Conservation (phyloP, 2,888 invertebrate species). For the Drosophila yooni region DNA sequence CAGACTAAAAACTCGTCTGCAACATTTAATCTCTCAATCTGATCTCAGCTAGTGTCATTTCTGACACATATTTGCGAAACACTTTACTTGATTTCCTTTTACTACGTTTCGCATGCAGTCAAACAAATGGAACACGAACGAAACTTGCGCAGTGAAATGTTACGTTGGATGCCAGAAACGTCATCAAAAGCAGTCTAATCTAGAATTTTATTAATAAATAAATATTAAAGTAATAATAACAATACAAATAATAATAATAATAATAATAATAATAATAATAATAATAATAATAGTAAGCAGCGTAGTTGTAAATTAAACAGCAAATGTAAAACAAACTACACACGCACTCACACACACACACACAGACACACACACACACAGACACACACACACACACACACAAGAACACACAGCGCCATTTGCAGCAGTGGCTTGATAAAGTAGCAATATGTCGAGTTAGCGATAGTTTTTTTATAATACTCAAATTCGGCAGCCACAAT, state of each 20-base stretch:
- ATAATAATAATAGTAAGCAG: slow-evolving; percentile 72
- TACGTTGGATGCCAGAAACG: slow-evolving; percentile 85
- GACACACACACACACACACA: slow-evolving; percentile 33
- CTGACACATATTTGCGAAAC: neutral
- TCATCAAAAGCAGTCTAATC: slow-evolving; percentile 85
- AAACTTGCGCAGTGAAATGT: slow-evolving; percentile 85
- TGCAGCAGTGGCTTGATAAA: slow-evolving; percentile 58
- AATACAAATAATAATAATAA: slow-evolving; percentile 63
- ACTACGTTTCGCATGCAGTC: slow-evolving; percentile 67
- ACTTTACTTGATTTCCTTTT: neutral
- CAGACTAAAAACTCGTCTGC: neutral
- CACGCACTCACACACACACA: slow-evolving; percentile 34
- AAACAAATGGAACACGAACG: slow-evolving; percentile 85
- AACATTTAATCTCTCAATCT: neutral
- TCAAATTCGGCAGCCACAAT: slow-evolving; percentile 45
- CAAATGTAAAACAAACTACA: slow-evolving; percentile 65
- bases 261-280: slow-evolving; percentile 32
- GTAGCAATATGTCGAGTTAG: slow-evolving; percentile 44
- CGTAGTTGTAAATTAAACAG: slow-evolving; percentile 75
- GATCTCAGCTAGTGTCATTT: slow-evolving; percentile 24
- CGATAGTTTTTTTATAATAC: slow-evolving; percentile 52
- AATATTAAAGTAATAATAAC: slow-evolving; percentile 62
- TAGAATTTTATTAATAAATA: slow-evolving; percentile 76
- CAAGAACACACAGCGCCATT: slow-evolving; percentile 44
- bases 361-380: slow-evolving; percentile 27